Percentiles rank a stretch among this genome's conserved stretches.
phyloP scores from a whole-genome alignment of 2,797 vertebrate species.

The Arnoldichthys spilopterus region DNA sequence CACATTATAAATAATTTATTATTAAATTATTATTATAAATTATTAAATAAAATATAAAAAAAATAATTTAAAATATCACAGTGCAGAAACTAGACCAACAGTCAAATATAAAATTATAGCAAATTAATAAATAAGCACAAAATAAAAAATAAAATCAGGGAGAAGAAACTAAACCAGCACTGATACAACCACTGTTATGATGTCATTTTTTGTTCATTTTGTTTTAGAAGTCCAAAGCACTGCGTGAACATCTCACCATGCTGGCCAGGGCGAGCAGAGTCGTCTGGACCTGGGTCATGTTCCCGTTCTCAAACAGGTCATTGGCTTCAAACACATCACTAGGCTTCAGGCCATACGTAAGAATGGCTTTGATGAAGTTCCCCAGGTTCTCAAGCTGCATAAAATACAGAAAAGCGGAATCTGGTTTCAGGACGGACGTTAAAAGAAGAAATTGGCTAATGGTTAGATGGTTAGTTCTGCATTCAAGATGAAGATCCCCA shows the following conservation, averaged over 20 bases:
- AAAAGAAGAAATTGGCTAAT: background rate
- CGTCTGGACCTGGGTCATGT: slow-evolving; percentile 92
- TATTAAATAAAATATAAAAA: too few relatives aligned
- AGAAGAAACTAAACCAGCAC: too few relatives aligned
- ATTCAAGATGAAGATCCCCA: background rate
- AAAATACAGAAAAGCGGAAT: background rate
- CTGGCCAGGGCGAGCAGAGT: slow-evolving; percentile 89
- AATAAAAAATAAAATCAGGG: too few relatives aligned
- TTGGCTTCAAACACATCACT: slow-evolving; percentile 95
- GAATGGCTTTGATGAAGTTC: slow-evolving; percentile 90
- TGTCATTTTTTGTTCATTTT: too few relatives aligned
- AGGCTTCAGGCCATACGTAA: slow-evolving; percentile 86
- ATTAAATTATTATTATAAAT: too few relatives aligned
- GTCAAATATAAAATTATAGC: too few relatives aligned
- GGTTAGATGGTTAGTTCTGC: background rate
- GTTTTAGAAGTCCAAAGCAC: background rate
- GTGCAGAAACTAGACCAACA: too few relatives aligned
- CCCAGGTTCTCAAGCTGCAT: slow-evolving; percentile 92
- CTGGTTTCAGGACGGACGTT: background rate
- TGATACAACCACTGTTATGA: background rate
- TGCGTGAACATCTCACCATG: slow-evolving; percentile 81
- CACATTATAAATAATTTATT: too few relatives aligned
- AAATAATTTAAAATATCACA: too few relatives aligned
- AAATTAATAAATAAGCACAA: too few relatives aligned
- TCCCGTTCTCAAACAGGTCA: slow-evolving; percentile 92